These are phyloP conservation scores for Bombus sibiricus DNA, from an alignment of 1,140 invertebrate genomes.

Conservation along the genomic window DNA sequence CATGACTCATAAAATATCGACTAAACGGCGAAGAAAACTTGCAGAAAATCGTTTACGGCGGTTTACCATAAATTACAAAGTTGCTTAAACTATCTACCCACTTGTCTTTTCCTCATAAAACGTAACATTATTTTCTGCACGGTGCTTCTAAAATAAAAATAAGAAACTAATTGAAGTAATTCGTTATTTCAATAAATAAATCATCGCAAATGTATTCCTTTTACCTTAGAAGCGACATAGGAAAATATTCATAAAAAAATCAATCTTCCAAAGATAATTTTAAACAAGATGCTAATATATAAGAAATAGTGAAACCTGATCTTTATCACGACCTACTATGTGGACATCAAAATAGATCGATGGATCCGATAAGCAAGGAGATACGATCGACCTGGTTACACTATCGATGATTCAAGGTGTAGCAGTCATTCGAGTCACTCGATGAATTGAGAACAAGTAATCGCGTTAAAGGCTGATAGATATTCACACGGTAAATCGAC, in stretches of 20 bases:
- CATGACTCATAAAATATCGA: conserved; percentile 1
- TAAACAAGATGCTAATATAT: too few species aligned
- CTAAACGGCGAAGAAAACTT: background rate
- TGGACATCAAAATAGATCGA: background rate
- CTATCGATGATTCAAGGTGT: conserved; percentile 28
- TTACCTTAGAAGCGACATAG: background rate
- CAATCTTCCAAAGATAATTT: too few species aligned
- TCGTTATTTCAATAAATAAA: background rate
- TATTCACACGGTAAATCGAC: conserved; percentile 32
- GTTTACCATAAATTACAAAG: background rate
- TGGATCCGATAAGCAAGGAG: background rate
- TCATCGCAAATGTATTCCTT: background rate
- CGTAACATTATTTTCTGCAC: background rate
- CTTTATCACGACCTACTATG: too few species aligned
- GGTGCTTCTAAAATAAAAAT: background rate
- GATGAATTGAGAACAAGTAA: background rate
- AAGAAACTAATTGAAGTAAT: background rate
- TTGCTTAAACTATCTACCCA: background rate
- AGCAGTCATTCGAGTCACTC: background rate
- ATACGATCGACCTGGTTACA: conserved; percentile 6
- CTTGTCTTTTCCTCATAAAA: background rate
- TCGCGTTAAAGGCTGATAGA: conserved; percentile 1
- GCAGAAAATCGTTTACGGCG: background rate
- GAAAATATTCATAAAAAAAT: background rate
- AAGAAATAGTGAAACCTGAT: too few species aligned